These are phyloP conservation scores for Spisula subtruncata DNA, from an alignment of 2,888 invertebrate species.

Conservation along the genomic window DNA sequence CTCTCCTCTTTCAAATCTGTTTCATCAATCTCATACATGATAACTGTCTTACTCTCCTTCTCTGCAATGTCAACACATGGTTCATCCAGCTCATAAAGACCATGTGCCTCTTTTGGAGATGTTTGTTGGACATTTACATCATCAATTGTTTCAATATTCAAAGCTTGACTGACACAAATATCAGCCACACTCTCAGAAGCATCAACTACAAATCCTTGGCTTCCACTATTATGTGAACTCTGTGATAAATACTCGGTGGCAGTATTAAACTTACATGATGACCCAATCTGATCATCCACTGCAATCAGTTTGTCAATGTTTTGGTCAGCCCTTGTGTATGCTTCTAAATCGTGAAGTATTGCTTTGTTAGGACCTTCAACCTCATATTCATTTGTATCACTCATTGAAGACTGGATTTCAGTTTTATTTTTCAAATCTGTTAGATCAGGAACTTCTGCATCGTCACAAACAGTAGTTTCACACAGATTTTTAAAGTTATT, in stretches of 20 bases:
- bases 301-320: neutral
- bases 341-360: neutral
- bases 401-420: too few relatives aligned
- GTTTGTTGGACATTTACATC: neutral
- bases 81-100: neutral
- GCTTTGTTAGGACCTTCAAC: neutral
- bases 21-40: conserved; percentile 12
- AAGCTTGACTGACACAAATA: conserved; percentile 26
- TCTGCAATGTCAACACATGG: neutral
- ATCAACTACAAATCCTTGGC: conserved; percentile 56
- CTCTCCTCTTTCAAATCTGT: neutral
- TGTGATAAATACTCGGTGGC: conserved; percentile 63
- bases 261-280: conserved; percentile 49
- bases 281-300: neutral
- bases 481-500: neutral
- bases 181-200: neutral
- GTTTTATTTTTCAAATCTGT: neutral
- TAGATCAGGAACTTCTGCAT: neutral
- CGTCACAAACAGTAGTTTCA: neutral
- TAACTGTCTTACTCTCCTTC: too few relatives aligned
- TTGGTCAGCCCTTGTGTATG: neutral
- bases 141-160: neutral
- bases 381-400: neutral
- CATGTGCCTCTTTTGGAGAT: neutral
- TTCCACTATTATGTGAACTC: conserved; percentile 51